Evolutionary conservation across 2,888 invertebrate genomes (phyloP).

Genomic region (Noctua fimbriata): DNA sequence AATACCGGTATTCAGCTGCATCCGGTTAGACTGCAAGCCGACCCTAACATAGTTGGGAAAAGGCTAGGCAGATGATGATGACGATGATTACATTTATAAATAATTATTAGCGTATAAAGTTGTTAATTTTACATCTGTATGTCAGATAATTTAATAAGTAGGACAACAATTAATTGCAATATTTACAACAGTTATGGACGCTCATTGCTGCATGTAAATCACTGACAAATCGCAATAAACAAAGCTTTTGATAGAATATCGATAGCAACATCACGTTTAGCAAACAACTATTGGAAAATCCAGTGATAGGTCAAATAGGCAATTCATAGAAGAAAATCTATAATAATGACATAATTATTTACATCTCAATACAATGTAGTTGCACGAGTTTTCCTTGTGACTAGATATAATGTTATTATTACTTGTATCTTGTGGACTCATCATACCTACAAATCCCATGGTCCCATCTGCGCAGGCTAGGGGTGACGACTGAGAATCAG

Average conservation of each 20-base stretch:
- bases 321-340: background rate
- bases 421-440: background rate
- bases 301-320: background rate
- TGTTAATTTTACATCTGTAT: slow-evolving; percentile 4
- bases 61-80: no score
- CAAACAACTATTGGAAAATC: background rate
- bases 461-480: background rate
- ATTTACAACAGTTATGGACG: background rate
- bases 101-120: background rate
- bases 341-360: background rate
- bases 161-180: background rate
- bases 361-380: background rate
- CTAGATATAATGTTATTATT: background rate
- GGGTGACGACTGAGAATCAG: background rate
- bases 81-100: background rate
- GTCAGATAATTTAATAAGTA: background rate
- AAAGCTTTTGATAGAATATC: background rate
- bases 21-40: no score
- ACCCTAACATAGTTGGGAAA: no score
- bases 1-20: no score
- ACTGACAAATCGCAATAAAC: background rate
- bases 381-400: slow-evolving; percentile 6
- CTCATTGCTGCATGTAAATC: background rate
- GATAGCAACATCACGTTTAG: background rate
- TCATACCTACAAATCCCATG: background rate